phyloP scores from a whole-genome alignment of 2,888 invertebrate genomes.

The Entomobrya multifasciata region DNA sequence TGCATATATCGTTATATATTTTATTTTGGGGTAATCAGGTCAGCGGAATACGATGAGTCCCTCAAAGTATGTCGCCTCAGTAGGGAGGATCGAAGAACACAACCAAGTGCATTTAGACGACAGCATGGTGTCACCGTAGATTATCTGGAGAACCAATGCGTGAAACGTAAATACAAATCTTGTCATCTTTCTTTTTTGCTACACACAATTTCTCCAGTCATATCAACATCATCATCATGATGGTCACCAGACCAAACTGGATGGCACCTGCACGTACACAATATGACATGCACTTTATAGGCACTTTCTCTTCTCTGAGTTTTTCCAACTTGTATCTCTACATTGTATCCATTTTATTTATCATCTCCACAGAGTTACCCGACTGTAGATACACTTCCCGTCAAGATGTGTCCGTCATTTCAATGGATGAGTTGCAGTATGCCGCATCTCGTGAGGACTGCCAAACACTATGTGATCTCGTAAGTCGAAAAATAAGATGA shows the following conservation, averaged over 20 bases:
- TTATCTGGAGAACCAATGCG: conserved; percentile 84
- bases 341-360: conserved; percentile 4
- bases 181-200: not conserved
- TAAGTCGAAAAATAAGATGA: conserved; percentile 68
- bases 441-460: conserved; percentile 81
- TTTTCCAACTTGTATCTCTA: not conserved
- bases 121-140: conserved; percentile 82
- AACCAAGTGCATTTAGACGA: conserved; percentile 82
- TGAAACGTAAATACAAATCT: conserved; percentile 81
- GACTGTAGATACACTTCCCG: conserved; percentile 82
- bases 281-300: not conserved
- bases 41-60: conserved; percentile 83
- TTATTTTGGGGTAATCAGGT: conserved; percentile 79
- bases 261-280: not conserved
- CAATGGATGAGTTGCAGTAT: conserved; percentile 82
- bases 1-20: too few species aligned
- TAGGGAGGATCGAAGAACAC: conserved; percentile 83
- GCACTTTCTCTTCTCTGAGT: not conserved
- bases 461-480: conserved; percentile 82
- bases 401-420: conserved; percentile 81
- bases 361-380: conserved; percentile 81
- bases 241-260: not conserved
- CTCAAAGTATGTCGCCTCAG: conserved; percentile 82
- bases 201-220: not conserved
- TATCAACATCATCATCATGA: conserved; percentile 25